Base-by-base conservation (phyloP, 2,797 vertebrate genomes). In the Alcedo atthis region DNA sequence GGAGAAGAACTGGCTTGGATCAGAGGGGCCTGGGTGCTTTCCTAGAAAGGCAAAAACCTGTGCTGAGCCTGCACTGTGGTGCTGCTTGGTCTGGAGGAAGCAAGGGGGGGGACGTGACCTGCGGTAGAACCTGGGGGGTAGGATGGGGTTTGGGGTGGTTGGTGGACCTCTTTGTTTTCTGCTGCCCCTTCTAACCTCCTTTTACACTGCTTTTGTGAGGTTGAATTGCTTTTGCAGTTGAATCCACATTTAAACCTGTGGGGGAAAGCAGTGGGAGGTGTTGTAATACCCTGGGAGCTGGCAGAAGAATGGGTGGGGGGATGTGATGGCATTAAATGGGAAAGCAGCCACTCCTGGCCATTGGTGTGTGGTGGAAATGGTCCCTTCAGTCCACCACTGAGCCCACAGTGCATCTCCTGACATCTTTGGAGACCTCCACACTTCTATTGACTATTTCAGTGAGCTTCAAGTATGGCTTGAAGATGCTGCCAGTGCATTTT, bases 11-110 rank as follows among this genome's bases (percentile, higher is more conserved):
- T n/a, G 57, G 48, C 68, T 87, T 66, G 80, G 37, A 11, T 87
- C 42, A 67, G 85, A 62, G 45, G 77, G 90, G 85, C 77, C 77
- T 85, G 0, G 1, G 48, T 63, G 53, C 22, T 81, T 93, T 95
- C 93, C 89, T 96, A 92, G 95, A 93, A 93, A 94, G 93, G 95
- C 53, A 92, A 89, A 92, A 92, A 15, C 78, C 71, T 33, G 33
- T 3, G 74, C 40, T 45, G 83, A 87, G 84, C 35, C 67, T 25
- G 61, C 55, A 43, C 20, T 4, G 48, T 8, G 58, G 40, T 14
- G 51, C 73, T 91, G 89, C 16, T 1, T 2, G 33, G 5, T 25
- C 9, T 22, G 5, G 42, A 6, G 15, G 30, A 12, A 40, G 37
- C 37, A 40, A 40, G 13, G 10, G 3, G 5, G 6, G 14, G 37